Evolutionary conservation across 2,113 vertebrate genomes (phyloP).

Genomic region (Sphyrna mokarran): DNA sequence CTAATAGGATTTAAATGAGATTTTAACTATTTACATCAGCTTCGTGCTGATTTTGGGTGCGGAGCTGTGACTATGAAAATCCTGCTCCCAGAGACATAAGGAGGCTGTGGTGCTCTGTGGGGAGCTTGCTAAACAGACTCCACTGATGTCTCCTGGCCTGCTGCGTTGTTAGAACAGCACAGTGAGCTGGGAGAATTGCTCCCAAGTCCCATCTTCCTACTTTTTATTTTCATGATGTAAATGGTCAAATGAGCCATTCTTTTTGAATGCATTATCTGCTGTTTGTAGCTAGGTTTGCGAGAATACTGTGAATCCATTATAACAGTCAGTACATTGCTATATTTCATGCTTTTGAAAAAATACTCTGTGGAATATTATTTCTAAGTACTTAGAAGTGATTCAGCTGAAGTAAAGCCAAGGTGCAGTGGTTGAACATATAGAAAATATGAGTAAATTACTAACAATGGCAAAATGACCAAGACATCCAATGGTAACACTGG

Average conservation of each 20-base stretch:
- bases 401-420: neutral
- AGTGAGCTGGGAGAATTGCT: too few relatives aligned
- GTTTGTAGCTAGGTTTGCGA: neutral
- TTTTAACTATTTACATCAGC: too few relatives aligned
- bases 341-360: neutral
- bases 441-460: neutral
- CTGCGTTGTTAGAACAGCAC: too few relatives aligned
- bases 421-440: neutral
- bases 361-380: neutral
- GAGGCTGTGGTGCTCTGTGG: too few relatives aligned
- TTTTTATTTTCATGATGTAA: neutral
- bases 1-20: too few relatives aligned
- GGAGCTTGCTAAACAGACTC: too few relatives aligned
- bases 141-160: too few relatives aligned
- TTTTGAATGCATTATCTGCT: neutral
- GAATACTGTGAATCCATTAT: neutral
- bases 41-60: too few relatives aligned
- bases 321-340: neutral
- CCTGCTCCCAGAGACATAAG: too few relatives aligned
- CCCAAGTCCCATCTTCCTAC: neutral
- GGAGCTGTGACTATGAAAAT: too few relatives aligned
- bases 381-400: neutral
- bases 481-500: too few relatives aligned
- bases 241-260: neutral
- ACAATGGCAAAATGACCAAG: neutral